phyloP scores from a whole-genome alignment of 2,888 invertebrate genomes.

The Ashinkailepas kermadecensis region DNA sequence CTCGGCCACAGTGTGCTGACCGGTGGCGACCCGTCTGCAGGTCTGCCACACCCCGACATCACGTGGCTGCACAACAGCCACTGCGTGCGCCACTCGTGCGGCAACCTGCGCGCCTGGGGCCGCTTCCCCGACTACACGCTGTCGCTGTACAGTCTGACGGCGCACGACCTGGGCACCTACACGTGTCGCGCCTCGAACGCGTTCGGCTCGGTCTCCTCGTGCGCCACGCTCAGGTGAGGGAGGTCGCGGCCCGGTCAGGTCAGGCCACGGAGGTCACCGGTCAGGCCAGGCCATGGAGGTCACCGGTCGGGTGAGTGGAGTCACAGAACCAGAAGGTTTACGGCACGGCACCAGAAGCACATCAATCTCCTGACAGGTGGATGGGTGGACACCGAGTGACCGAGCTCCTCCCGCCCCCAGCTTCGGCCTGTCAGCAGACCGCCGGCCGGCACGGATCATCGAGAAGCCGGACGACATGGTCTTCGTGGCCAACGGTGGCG shows the following conservation, averaged over 20 bases:
- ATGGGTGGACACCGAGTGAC: too few relatives aligned
- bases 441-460: slow-evolving; percentile 44
- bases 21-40: not conserved
- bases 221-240: not conserved
- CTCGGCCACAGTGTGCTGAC: too few relatives aligned
- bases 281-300: too few relatives aligned
- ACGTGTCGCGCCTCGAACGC: slow-evolving; percentile 61
- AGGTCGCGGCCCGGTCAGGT: not conserved
- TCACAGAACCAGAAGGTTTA: too few relatives aligned
- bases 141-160: slow-evolving; percentile 61
- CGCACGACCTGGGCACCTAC: slow-evolving; percentile 65
- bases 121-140: slow-evolving; percentile 58
- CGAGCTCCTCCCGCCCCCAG: not conserved
- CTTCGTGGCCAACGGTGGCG: slow-evolving; percentile 66
- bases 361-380: too few relatives aligned
- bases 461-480: slow-evolving; percentile 70
- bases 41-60: slow-evolving; percentile 47
- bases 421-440: slow-evolving; percentile 51
- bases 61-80: slow-evolving; percentile 61
- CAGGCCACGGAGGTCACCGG: not conserved
- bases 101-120: slow-evolving; percentile 57
- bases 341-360: too few relatives aligned
- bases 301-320: too few relatives aligned
- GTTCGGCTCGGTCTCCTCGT: slow-evolving; percentile 39
- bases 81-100: slow-evolving; percentile 50